Base-by-base conservation (phyloP, 1,140 invertebrate genomes). In the Danaus melanippus region DNA sequence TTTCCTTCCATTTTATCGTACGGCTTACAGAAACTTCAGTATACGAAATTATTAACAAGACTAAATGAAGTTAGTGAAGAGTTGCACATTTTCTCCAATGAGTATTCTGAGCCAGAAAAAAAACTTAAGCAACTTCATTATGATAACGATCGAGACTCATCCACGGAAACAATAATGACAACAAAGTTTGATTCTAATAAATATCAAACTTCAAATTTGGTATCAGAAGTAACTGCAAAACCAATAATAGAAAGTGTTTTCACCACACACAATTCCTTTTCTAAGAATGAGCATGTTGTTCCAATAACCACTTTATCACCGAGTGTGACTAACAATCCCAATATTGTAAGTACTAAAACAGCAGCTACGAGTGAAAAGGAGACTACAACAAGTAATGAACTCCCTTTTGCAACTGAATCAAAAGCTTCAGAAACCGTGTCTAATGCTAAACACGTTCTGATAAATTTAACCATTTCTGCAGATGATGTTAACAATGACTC, bases 381-480 rank as follows among this genome's bases (percentile, higher is more conserved):
- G 10, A 54, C 58, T 39, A 42, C 46, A 50, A 56, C 56, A 57
- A 55, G 46, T 32, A 32, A 32, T 47, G 66, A 75, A 66, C 43
- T 59, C n/a, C 46, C 62, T 70, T 62, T 60, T 50, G 63, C 54
- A 52, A 51, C 68, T 53, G 75, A 83, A 53, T 67, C 72, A 41
- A 85, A 76, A 66, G 55, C 69, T 21, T 61, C 79, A 50, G 80
- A 83, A 49, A 12, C 67, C 15, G 55, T 67, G 12, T 11, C 71
- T 71, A 85, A 76, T 61, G 66, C 87, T 44, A 91, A 90, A 83
- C 88, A 89, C 59, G 88, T 94, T 61, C 86, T 92, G 61, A 92
- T 94, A 47, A 94, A 94, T 84, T 87, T 94, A 54, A 93, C 92
- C 3, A 93, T 94, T 67, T 90, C 91, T 12, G 90, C 91, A 12